Base-by-base conservation (phyloP, 2,797 vertebrate genomes). In the Gymnopithys bicolor region DNA sequence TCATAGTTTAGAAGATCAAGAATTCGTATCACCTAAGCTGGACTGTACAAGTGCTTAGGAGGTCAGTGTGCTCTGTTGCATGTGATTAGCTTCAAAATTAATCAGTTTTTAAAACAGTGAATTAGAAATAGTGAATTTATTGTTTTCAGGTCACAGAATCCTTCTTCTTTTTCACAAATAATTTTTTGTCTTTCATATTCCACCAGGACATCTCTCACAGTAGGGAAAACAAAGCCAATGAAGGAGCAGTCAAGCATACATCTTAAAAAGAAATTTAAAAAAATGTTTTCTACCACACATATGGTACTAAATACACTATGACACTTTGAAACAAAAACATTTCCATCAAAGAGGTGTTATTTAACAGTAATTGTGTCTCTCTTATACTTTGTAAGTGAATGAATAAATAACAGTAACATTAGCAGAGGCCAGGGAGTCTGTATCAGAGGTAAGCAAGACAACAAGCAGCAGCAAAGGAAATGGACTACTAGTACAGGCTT, bases 1-100 rank as follows among this genome's bases (percentile, higher is more conserved):
- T 45, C 58, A 41, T 2, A 9, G 51, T 69, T 88, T 35, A 49
- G 70, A 88, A 96, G 89, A 91, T 73, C 70, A 95, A 95, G 63
- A 89, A 46, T 70, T 84, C 79, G 32, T 78, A 73, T 76, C 69
- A 76, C 85, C n/a, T 7, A 2, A 33, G 25, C 7, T 32, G 28
- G 62, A 63, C 83, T 39, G 39, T 69, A 49, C 3, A 49, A 32
- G 27, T 35, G 19, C 39, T 74, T 82, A 19, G 63, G 59, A 87
- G 59, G 19, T 35, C 75, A 85, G 8, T 23, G 43, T 13, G 37
- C 30, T 67, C 52, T 77, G 43, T 22, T 83, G 45, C 35, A 80
- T 0, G 0, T 22, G n/a, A 75, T 56, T 53, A 63, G 32, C 56
- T 77, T 80, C 58, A 74, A 87, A 83, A 89, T 21, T 9, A 62